Conservation (phyloP, 2,797 vertebrate species). For the Pseudochaenichthys georgianus region DNA sequence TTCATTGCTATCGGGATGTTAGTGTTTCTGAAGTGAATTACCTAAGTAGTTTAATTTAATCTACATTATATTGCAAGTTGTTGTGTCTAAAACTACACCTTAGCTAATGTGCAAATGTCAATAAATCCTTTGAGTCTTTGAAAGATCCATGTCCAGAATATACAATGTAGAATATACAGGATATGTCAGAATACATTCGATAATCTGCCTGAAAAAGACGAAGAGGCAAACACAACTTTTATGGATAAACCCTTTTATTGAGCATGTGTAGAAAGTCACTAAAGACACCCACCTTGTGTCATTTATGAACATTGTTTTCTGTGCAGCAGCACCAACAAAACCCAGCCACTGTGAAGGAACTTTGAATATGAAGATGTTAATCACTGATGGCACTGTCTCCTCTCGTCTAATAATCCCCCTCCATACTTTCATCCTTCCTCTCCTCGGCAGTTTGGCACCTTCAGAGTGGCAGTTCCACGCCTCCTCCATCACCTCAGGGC, state of each 20-base stretch:
- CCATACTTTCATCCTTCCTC: conserved; percentile 12
- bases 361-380: conserved; percentile 59
- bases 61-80: no score
- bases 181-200: no score
- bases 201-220: no score
- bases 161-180: no score
- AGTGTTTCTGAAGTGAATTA: no score
- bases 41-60: no score
- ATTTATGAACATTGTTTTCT: conserved; percentile 10
- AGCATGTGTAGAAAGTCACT: background rate
- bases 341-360: background rate
- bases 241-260: conserved; percentile 47
- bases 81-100: no score
- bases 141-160: no score
- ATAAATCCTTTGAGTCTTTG: no score
- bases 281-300: background rate
- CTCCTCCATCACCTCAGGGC: conserved; percentile 46
- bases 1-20: no score
- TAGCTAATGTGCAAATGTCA: no score
- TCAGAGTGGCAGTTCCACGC: conserved; percentile 57
- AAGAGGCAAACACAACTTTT: background rate
- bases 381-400: conserved; percentile 43
- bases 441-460: conserved; percentile 65
- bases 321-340: conserved; percentile 6
- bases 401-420: conserved; percentile 34